Evolutionary conservation across 2,113 vertebrate species (phyloP), one percentile per base, ranked within the genome.

Genomic region (Elaphurus davidianus): DNA sequence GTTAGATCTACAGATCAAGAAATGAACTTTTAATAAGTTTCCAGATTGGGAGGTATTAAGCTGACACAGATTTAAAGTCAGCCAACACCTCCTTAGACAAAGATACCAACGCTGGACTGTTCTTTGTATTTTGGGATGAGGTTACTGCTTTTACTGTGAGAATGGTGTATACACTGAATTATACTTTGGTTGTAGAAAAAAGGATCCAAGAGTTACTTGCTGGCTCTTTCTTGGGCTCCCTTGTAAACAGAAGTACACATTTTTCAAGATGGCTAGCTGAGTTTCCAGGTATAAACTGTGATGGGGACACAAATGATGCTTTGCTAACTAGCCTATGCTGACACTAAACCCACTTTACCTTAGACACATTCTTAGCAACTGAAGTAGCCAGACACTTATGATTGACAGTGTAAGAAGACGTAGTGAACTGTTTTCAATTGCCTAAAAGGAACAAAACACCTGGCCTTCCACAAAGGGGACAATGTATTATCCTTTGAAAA

Each of bases 1-100:
- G 74, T 95, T 97, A 94, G 71, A 19, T 93, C 28, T 95, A 17
- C 2, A 74, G 16, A 84, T 84, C 28, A 97, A 92, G 55, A 95
- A 95, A 23, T 64, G 57, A 97, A 91, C 9, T 94, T 86, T 89
- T 87, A 82, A 83, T 84, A 59, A 87, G 30, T 19, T 87, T 96
- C 40, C 43, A 90, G 55, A 87, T 47, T 59, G 90, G 47, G 84
- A 84, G 1, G 17, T 92, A 85, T 84, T 87, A 82, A 55, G 15
- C 83, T 96, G 83, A 88, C 6, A 76, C 12, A 84, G 36, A 57
- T 67, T 90, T 93, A 88, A 92, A 52, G 27, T 79, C 67, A 93
- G 52, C 14, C 83, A 76, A 88, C 59, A 11, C 82, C 54, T 97
- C 57, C 45, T 52, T 90, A 43, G 33, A 79, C 40, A 93, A 93